Conservation (phyloP, 2,113 vertebrate genomes). For the Elanoides forficatus region DNA sequence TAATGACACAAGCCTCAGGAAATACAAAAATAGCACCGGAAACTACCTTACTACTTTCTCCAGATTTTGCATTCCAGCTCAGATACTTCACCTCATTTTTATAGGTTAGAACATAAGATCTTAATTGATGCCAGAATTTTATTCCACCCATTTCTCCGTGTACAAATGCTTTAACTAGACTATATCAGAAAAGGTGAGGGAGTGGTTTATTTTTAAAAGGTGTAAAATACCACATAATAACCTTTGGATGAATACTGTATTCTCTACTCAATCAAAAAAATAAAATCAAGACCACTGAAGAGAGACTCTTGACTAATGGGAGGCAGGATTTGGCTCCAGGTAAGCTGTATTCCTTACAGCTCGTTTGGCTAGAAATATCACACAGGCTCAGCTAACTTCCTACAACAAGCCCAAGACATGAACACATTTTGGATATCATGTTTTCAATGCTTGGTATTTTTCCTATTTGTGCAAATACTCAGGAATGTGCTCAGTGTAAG, state of each 20-base stretch:
- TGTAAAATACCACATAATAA: neutral
- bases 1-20: conserved; percentile 30
- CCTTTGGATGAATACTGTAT: neutral
- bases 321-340: neutral
- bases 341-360: neutral
- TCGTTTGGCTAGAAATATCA: neutral
- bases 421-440: neutral
- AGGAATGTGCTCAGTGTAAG: neutral
- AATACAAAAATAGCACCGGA: conserved; percentile 35
- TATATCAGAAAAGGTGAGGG: neutral
- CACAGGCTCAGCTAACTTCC: neutral
- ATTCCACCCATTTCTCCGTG: neutral
- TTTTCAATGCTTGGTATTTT: neutral
- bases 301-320: neutral
- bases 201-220: neutral
- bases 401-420: neutral
- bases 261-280: neutral
- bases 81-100: conserved; percentile 32
- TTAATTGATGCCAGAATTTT: neutral
- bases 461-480: conserved; percentile 29
- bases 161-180: neutral
- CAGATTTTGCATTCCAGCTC: conserved; percentile 47
- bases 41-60: conserved; percentile 29
- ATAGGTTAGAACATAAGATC: conserved; percentile 4
- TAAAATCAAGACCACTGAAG: neutral